Evolutionary conservation across 2,113 vertebrate species (phyloP), one percentile per base, ranked within the genome.

Genomic region (Equus przewalskii): DNA sequence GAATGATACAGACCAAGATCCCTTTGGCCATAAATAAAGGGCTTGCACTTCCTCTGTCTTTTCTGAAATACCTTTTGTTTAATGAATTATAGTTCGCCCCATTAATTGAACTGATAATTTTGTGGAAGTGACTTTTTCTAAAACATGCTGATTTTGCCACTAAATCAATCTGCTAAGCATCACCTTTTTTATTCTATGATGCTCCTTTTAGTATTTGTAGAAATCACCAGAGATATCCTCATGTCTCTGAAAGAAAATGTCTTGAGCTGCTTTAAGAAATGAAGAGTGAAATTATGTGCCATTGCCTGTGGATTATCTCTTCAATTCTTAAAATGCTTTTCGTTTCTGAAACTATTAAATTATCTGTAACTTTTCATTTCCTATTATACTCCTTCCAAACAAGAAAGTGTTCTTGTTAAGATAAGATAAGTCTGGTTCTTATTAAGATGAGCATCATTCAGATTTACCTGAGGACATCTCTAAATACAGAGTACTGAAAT

Each of bases 311-410:
- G 72, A 60, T 88, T 78, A 80, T 62, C 65, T 93, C 69, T 84
- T 87, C 64, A 56, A 11, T 90, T 94, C 67, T 75, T 82, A 96
- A 95, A 86, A 81, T 69, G 49, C 58, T 91, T 86, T 92, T 88
- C 64, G 79, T 89, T 95, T 94, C 83, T 49, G 18, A 91, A 87
- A 82, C 8, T 82, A 11, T 44, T 85, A 1, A 76, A 46, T 90
- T 94, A 62, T 36, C 67, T 89, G 0, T 83, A 81, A 75, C 46
- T 87, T 94, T 62, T 94, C 69, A 86, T 83, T 93, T 93, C 13
- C 89, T 89, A 28, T 84, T 90, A 12, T 18, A 76, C 11, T 87
- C 41, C 70, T 97, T 87, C 51, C 78, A 91, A 65, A 96, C 44
- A 69, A 88, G 54, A 60, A 76, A 46, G 0, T 28, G 0, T 80